phyloP scores from a whole-genome alignment of 2,888 invertebrate species.

The Elegia similella region DNA sequence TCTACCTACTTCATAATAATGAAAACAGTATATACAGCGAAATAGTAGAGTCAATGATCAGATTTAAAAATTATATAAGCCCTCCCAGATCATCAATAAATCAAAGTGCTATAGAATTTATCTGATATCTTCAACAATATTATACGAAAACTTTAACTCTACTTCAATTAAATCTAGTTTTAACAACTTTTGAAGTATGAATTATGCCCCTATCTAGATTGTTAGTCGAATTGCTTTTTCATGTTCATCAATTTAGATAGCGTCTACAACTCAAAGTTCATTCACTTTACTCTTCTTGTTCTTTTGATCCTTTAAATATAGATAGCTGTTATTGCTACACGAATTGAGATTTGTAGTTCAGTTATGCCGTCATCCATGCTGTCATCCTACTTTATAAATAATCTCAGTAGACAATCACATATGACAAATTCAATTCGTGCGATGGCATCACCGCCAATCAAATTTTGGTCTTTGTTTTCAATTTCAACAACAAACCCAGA shows the following conservation, averaged over 20 bases:
- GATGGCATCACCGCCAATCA: not conserved
- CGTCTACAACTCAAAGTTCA: not conserved
- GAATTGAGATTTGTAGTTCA: conserved; percentile 17
- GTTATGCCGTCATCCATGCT: conserved; percentile 24
- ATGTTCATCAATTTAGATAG: not conserved
- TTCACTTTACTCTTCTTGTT: not conserved
- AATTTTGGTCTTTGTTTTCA: conserved; percentile 3
- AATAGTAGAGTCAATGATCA: no score
- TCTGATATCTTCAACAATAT: no score
- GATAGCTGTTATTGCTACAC: not conserved
- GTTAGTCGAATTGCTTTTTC: not conserved
- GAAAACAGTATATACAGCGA: no score
- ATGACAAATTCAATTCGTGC: conserved; percentile 6
- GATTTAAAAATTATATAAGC: no score
- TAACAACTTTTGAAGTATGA: not conserved
- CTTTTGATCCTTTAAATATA: not conserved
- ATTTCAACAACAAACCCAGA: not conserved
- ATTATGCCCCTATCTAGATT: not conserved
- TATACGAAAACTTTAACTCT: not conserved
- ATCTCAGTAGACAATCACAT: not conserved
- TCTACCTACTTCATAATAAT: no score
- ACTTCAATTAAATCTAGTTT: not conserved
- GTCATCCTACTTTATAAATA: conserved; percentile 21
- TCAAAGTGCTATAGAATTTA: no score
- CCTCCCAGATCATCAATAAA: no score